Base-by-base conservation (phyloP, 2,888 invertebrate genomes). In the Cantharis lateralis region DNA sequence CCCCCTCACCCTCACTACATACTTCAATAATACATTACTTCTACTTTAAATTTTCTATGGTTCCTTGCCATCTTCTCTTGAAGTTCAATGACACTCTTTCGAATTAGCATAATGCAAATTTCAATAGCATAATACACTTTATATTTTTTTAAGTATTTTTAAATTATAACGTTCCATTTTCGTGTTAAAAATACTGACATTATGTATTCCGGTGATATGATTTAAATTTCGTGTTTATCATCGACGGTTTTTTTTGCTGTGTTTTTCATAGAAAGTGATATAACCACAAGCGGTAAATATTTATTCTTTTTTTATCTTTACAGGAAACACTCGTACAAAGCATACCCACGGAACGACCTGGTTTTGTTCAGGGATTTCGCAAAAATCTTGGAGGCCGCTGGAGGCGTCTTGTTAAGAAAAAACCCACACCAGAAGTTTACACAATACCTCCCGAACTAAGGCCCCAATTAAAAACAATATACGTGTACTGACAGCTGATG, bases 381-480 rank as follows among this genome's bases (percentile, higher is more conserved):
- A 95, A 95, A 88, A 95, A 95, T 88, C 92, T 95, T 85, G 94
- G 95, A 85, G 95, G 95, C 85, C 93, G 94, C 87, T 95, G 95
- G 93, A 93, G 94, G 88, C 93, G 95, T 86, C 91, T 95, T 84
- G 95, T 95, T 82, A 94, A 95, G 88, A 94, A 93, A 91, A 95
- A 95, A 90, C 93, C 95, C 81, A 92, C 93, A 86, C 93, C 93
- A 88, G 94, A 95, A 87, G 92, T 93, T 82, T 95, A 95, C 90
- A 93, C 94, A 88, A 95, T 96, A 90, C 95, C 95, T 84, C 94
- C 95, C 77, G 95, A 95, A 90, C 91, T 95, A 85, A 94, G 95
- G 88, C 95, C 95, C 83, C 95, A 96, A 90, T 91, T 96, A 83
- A 95, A 95, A 90, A 94, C 95, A 87, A 96, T 96, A 87, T 96